Percentiles rank a stretch among this genome's conserved stretches.
phyloP scores from a whole-genome alignment of 2,113 vertebrate species.

The Marmota monax region DNA sequence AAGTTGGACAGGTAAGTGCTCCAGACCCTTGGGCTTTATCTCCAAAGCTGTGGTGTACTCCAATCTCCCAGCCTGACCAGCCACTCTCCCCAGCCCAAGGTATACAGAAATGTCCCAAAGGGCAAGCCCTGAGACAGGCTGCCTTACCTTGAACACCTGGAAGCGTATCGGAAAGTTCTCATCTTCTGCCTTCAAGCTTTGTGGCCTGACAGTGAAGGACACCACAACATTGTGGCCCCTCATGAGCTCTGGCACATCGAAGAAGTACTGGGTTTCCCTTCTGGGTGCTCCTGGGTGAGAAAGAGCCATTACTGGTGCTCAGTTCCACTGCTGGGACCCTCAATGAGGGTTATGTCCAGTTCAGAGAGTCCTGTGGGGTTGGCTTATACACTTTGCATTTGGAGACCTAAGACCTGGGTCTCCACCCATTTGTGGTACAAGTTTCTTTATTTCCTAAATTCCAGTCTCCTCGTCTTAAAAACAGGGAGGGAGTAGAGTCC shows the following conservation, averaged over 20 bases:
- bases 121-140: background rate
- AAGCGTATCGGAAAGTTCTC: constrained; percentile 75
- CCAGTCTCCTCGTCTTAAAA: constrained; percentile 43
- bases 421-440: background rate
- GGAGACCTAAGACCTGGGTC: background rate
- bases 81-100: background rate
- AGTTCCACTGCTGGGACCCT: background rate
- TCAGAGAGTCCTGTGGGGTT: background rate
- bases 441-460: constrained; percentile 1
- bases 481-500: background rate
- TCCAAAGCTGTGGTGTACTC: background rate
- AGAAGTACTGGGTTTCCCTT: constrained; percentile 75
- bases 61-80: background rate
- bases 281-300: constrained; percentile 73
- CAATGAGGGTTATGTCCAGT: rapidly evolving
- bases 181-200: background rate
- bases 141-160: constrained; percentile 82
- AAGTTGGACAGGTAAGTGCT: background rate
- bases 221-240: constrained; percentile 78
- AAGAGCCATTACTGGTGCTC: background rate
- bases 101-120: background rate
- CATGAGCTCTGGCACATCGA: constrained; percentile 80
- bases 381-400: background rate
- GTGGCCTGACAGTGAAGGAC: constrained; percentile 80
- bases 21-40: background rate